Base-by-base conservation (phyloP, 2,888 invertebrate genomes). In the Myathropa florea region DNA sequence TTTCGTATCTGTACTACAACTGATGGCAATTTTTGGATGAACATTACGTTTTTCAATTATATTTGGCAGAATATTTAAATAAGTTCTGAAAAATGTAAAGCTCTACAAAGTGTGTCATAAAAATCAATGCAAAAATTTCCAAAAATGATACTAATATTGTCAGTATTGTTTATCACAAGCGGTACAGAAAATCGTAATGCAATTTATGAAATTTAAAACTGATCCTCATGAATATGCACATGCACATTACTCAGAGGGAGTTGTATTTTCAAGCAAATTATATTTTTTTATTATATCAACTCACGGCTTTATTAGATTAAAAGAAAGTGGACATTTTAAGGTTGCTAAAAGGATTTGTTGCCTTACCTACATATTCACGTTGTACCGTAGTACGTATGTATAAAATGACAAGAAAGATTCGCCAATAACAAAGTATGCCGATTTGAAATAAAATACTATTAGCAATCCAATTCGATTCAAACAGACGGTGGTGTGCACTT, bases 1-100 rank as follows among this genome's bases (percentile, higher is more conserved):
- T 59, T 30, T 76, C 67, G 76, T 23, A 53, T 60, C 67, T 76
- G 76, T 61, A 60, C 26, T 53, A 36, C 39, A 65, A 76, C 18
- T 28, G 76, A 60, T 67, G 28, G 46, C 60, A 24, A 39, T 39
- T 67, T 75, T 63, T 60, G n/a, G 46, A 18, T 30, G 33, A 67
- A 26, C 67, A n/a, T 67, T 24, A 55, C n/a, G 18, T 75, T 75
- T 75, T 36, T 23, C 24, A n/a, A 59, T 3, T n/a, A 65, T 33
- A 75, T 55, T 33, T 3, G 53, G 24, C 33, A 55, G 26, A 24
- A 24, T 33, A 64, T 30, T 33, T 53, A 9, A 55, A n/a, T n/a
- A n/a, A n/a, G n/a, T 33, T 33, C 55, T 28, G 28, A 21, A 26
- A 26, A 26, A 21, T 21, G 28, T 36, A 39, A 1, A 39, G 6